phyloP scores from a whole-genome alignment of 2,113 vertebrate species.

The Semnornis frantzii region DNA sequence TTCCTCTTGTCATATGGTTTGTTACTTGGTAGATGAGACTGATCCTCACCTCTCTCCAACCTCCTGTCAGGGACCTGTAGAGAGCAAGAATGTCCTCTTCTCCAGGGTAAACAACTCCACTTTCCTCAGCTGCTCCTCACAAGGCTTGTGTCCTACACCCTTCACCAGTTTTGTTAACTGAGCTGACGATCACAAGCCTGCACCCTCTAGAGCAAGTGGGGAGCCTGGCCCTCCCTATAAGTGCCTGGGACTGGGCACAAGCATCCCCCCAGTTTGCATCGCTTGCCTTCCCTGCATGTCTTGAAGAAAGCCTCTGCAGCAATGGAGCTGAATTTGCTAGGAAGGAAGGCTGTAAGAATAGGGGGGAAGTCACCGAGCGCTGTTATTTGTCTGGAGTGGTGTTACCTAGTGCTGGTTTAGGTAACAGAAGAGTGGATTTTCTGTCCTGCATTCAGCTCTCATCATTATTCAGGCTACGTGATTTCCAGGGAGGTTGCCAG shows the following conservation, averaged over 20 bases:
- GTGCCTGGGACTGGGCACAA: background rate
- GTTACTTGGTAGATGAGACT: too few relatives aligned
- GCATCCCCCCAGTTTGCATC: background rate
- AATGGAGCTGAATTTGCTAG: rapidly evolving
- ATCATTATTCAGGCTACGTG: constrained; percentile 57
- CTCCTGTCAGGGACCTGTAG: too few relatives aligned
- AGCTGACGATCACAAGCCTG: background rate
- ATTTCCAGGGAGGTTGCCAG: constrained; percentile 60
- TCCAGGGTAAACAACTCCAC: too few relatives aligned
- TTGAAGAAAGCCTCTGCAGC: background rate
- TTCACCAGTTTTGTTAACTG: too few relatives aligned
- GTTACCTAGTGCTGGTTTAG: background rate
- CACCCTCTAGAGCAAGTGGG: background rate
- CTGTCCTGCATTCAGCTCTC: constrained; percentile 25
- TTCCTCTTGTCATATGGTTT: too few relatives aligned
- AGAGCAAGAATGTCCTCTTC: too few relatives aligned
- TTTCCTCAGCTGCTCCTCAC: too few relatives aligned
- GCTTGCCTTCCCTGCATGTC: background rate
- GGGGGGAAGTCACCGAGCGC: background rate
- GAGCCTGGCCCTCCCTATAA: rapidly evolving
- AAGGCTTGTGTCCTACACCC: too few relatives aligned
- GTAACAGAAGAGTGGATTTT: constrained; percentile 17
- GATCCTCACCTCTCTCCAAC: too few relatives aligned
- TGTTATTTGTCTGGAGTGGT: background rate
- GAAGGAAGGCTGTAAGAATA: background rate